These are phyloP conservation scores for Paguma larvata DNA, from an alignment of 2,797 vertebrate species.

Conservation along the genomic window DNA sequence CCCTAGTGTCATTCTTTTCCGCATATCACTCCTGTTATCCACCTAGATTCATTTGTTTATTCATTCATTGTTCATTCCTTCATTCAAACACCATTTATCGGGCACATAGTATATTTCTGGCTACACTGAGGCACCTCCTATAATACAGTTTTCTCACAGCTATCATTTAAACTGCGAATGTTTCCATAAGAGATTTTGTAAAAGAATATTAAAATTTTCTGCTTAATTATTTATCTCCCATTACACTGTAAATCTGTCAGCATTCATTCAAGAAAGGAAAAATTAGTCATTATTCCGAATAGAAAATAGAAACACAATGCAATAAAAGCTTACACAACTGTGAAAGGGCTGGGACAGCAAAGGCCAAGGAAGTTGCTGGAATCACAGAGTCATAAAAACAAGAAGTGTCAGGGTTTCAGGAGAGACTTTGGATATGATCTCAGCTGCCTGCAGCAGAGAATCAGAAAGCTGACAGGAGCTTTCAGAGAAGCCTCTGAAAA, in stretches of 20 bases:
- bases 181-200: background rate
- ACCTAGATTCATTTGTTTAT: background rate
- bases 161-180: background rate
- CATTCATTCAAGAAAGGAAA: background rate
- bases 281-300: background rate
- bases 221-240: background rate
- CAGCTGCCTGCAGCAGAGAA: background rate
- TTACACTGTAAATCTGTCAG: background rate
- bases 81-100: background rate
- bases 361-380: background rate
- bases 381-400: background rate
- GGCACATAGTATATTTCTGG: background rate
- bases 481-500: background rate
- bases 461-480: accelerated
- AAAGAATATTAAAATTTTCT: background rate
- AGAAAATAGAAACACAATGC: background rate
- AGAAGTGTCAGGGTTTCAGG: background rate
- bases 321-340: background rate
- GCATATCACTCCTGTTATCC: background rate
- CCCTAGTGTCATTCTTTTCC: background rate
- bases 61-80: background rate
- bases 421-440: background rate
- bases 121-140: background rate
- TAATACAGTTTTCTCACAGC: background rate
- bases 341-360: background rate